These are phyloP conservation scores for Tachysurus vachellii DNA, from an alignment of 2,113 vertebrate species.

Conservation along the genomic window DNA sequence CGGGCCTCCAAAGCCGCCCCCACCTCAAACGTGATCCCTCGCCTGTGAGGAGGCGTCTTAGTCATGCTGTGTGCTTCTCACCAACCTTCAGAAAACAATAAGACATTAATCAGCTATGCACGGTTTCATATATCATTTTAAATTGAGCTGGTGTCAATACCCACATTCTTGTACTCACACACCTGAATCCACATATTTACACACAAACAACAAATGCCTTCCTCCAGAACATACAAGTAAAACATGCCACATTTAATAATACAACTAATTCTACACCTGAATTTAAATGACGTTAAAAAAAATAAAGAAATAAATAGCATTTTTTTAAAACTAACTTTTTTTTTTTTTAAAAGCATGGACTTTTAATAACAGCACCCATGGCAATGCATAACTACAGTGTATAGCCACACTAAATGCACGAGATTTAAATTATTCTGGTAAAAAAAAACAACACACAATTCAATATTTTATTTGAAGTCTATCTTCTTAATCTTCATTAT, in stretches of 20 bases:
- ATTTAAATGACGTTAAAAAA: neutral
- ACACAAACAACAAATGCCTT: neutral
- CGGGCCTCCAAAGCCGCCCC: constrained; percentile 95
- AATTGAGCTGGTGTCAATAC: neutral
- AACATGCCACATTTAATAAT: neutral
- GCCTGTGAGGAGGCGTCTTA: constrained; percentile 93
- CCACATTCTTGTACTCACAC: neutral
- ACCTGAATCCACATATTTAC: neutral
- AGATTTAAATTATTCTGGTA: neutral
- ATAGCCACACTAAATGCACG: too few species aligned
- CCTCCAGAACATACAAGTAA: neutral
- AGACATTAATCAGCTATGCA: constrained; percentile 1
- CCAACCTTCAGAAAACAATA: constrained; percentile 40
- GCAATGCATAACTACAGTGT: neutral
- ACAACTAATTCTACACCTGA: neutral
- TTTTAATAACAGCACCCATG: neutral
- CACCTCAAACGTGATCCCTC: constrained; percentile 94
- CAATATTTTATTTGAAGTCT: too few species aligned
- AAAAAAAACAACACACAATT: neutral
- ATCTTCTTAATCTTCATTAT: neutral
- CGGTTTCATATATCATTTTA: neutral
- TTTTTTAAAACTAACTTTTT: too few species aligned
- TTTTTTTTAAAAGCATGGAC: neutral
- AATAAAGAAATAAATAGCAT: too few species aligned
- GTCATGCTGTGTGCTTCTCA: constrained; percentile 78